A percentile compares a stretch with the other conserved stretches of the same genome.
phyloP scores from a whole-genome alignment of 1,140 invertebrate genomes.

The Proctacanthus coquilletti region DNA sequence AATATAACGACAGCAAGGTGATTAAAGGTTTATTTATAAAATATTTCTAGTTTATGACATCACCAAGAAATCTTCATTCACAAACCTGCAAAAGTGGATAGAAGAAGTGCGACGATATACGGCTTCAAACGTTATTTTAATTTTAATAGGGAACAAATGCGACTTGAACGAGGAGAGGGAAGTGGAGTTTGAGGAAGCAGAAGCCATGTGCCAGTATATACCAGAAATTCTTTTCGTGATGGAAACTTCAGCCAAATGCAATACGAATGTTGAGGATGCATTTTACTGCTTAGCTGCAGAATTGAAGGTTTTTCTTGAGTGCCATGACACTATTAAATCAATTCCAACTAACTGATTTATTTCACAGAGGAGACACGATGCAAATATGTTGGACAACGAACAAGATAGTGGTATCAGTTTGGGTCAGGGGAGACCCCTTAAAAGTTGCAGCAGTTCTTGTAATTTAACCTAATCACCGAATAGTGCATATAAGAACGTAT shows the following conservation, averaged over 20 bases:
- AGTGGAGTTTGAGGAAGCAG: slow-evolving; percentile 69
- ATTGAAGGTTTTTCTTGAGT: slow-evolving; percentile 46
- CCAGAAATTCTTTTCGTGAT: slow-evolving; percentile 70
- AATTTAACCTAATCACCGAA: slow-evolving; percentile 29
- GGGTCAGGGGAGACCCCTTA: slow-evolving; percentile 24
- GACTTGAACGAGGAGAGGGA: slow-evolving; percentile 67
- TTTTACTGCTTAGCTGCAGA: slow-evolving; percentile 79
- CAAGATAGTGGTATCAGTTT: slow-evolving; percentile 20
- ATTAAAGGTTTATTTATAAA: neutral
- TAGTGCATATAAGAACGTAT: too few species aligned
- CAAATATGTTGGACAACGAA: slow-evolving; percentile 15
- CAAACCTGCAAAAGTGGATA: slow-evolving; percentile 81
- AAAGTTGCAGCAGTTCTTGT: slow-evolving; percentile 27
- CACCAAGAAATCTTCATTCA: slow-evolving; percentile 77
- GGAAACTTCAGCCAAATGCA: slow-evolving; percentile 87
- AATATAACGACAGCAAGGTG: too few species aligned
- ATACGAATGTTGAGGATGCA: slow-evolving; percentile 83
- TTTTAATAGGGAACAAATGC: slow-evolving; percentile 85
- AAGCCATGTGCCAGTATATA: slow-evolving; percentile 66
- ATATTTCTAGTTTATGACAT: slow-evolving; percentile 78
- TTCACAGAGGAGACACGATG: slow-evolving; percentile 19
- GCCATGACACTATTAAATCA: neutral
- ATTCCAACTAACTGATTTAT: neutral
- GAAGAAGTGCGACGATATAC: slow-evolving; percentile 88
- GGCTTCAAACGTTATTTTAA: slow-evolving; percentile 73